These are phyloP conservation scores for Zeugodacus cucurbitae DNA, from an alignment of 1,140 invertebrate species.

Conservation along the genomic window DNA sequence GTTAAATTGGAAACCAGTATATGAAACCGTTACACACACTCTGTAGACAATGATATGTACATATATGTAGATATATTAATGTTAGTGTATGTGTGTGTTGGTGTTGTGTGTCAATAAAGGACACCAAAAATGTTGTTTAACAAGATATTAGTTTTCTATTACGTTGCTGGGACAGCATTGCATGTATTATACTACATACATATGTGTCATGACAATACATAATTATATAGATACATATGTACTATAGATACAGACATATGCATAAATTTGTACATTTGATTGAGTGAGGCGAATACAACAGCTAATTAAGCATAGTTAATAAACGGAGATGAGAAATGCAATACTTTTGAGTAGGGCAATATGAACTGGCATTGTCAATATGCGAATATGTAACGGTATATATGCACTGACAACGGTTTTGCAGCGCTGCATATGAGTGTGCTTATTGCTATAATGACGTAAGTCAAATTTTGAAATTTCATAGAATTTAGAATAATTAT, in stretches of 20 bases:
- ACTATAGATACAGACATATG: neutral
- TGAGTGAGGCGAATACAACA: neutral
- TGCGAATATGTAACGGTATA: neutral
- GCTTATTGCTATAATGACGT: neutral
- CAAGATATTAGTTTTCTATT: neutral
- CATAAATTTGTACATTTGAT: neutral
- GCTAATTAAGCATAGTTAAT: neutral
- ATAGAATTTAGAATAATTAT: neutral
- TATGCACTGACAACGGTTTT: neutral
- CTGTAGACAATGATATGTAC: too few species aligned
- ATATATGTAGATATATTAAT: too few species aligned
- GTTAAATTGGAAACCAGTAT: neutral
- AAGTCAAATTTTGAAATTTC: neutral
- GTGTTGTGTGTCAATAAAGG: neutral
- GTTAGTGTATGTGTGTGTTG: too few species aligned
- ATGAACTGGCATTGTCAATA: neutral
- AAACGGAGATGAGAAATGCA: constrained; percentile 17
- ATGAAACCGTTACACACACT: neutral
- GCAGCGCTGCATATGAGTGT: too few species aligned
- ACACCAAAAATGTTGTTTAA: neutral
- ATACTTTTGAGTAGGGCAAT: neutral
- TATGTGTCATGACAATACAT: neutral
- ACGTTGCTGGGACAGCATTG: neutral
- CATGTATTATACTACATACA: too few species aligned
- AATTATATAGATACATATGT: neutral